Base-by-base conservation (phyloP, 1,140 invertebrate species). In the Heliconius nattereri region DNA sequence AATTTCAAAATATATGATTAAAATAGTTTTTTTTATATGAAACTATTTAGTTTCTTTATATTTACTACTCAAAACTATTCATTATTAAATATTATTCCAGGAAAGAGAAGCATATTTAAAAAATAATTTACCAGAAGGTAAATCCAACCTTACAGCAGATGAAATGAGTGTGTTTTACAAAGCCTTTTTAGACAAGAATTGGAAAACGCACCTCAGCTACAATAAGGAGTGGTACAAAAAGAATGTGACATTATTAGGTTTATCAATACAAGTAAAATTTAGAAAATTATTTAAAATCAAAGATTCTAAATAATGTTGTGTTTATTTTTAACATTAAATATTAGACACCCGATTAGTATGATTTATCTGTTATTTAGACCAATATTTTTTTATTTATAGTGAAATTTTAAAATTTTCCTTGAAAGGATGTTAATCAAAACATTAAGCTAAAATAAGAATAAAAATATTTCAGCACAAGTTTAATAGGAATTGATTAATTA, bases 121-220 rank as follows among this genome's bases (percentile, higher is more conserved):
- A 75, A 92, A 94, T 85, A 94, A 95, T 87, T 89, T 91, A 94
- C 95, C 86, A 83, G 83, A 87, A 78, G 90, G 95, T 89, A 92
- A 95, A 91, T 82, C 90, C 87, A 88, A 95, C 32, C 83, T 97
- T 7, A 96, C 96, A 26, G 96, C 97, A 1, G 97, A 98, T 92
- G 96, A 98, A 92, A 97, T 98, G 96, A 98, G 97, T 84, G 95
- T 96, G 29, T 98, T 98, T 93, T 98, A 98, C 86, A 98, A 97
- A 94, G 86, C 95, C 70, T 98, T 98, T 90, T 91, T 97, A 57
- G 97, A 97, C 86, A 96, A 97, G 88, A 97, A 98, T 87, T 97
- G 96, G 96, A 95, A 95, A 85, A 93, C 91, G 3, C 97, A 98
- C 89, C 85, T 97, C 1, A 92, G 94, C 83, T 98, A 97, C 86